phyloP scores from a whole-genome alignment of 2,888 invertebrate species.

The Hirtodrosophila cameraria region DNA sequence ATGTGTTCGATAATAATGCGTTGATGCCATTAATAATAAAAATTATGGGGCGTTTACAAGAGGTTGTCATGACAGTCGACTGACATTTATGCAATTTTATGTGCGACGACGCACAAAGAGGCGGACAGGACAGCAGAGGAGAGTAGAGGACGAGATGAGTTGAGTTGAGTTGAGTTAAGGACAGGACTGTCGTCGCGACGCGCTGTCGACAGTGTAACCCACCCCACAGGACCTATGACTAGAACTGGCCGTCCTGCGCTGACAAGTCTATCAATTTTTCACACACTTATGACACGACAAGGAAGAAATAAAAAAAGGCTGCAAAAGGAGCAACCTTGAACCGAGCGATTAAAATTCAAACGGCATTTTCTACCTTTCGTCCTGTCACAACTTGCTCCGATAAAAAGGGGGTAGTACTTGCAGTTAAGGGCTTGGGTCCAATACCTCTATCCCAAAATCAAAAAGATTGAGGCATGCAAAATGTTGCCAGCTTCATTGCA shows the following conservation, averaged over 20 bases:
- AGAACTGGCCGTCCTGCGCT: constrained; percentile 21
- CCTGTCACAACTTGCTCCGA: constrained; percentile 31
- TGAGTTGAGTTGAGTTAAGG: constrained; percentile 15
- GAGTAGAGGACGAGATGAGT: constrained; percentile 4
- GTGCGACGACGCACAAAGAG: constrained; percentile 40
- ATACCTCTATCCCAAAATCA: constrained; percentile 7
- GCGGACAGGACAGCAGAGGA: constrained; percentile 27
- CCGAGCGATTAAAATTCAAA: constrained; percentile 51
- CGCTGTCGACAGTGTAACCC: no score
- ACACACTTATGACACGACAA: constrained; percentile 68
- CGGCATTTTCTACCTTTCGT: constrained; percentile 26
- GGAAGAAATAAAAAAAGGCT: no score
- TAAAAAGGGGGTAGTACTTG: constrained; percentile 30
- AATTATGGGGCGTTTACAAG: constrained; percentile 79
- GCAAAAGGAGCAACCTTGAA: constrained; percentile 49
- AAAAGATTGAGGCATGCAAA: constrained; percentile 60
- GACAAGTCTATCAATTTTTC: constrained; percentile 79
- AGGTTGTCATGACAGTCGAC: constrained; percentile 76
- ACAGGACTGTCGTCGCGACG: constrained; percentile 27
- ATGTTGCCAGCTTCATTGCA: constrained; percentile 65
- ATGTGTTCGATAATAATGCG: constrained; percentile 54
- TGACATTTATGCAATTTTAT: constrained; percentile 79
- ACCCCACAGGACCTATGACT: constrained; percentile 58
- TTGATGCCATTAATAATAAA: constrained; percentile 70
- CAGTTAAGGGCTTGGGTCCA: not conserved